Percentiles rank a stretch among this genome's conserved stretches.
These are phyloP conservation scores for Helostoma temminkii DNA, from an alignment of 2,797 vertebrate species.

Conservation along the genomic window DNA sequence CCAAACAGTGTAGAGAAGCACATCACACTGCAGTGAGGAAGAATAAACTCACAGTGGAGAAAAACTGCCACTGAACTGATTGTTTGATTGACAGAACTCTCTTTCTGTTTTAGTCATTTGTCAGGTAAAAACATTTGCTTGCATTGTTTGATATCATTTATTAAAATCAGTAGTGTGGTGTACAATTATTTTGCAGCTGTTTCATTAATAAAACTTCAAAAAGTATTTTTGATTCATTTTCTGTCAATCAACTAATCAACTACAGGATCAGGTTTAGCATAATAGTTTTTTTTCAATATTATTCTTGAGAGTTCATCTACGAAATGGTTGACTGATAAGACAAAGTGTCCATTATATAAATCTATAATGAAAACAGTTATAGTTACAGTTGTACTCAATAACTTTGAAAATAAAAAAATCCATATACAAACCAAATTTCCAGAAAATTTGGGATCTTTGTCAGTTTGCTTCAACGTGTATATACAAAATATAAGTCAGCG, in stretches of 20 bases:
- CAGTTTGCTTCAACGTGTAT: too few species aligned
- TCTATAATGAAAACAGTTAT: slow-evolving; percentile 42
- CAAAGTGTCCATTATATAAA: slow-evolving; percentile 29
- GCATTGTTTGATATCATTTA: slow-evolving; percentile 49
- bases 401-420: slow-evolving; percentile 45
- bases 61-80: slow-evolving; percentile 36
- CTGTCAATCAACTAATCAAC: slow-evolving; percentile 11
- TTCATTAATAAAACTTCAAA: too few species aligned
- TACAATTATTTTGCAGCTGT: too few species aligned
- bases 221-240: slow-evolving; percentile 15
- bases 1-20: slow-evolving; percentile 55
- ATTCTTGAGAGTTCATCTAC: slow-evolving; percentile 11
- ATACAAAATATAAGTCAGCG: too few species aligned
- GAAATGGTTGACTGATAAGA: too few species aligned
- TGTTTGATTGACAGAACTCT: slow-evolving; percentile 32
- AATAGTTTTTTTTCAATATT: not conserved
- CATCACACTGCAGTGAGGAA: slow-evolving; percentile 52
- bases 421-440: too few species aligned
- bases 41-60: slow-evolving; percentile 36
- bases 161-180: slow-evolving; percentile 52
- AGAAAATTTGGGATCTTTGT: too few species aligned
- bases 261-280: slow-evolving; percentile 1
- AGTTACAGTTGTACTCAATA: slow-evolving; percentile 36
- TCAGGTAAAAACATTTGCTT: slow-evolving; percentile 47
- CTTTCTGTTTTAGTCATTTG: slow-evolving; percentile 8